phyloP scores from a whole-genome alignment of 2,888 invertebrate genomes.

The Anodontia alba region DNA sequence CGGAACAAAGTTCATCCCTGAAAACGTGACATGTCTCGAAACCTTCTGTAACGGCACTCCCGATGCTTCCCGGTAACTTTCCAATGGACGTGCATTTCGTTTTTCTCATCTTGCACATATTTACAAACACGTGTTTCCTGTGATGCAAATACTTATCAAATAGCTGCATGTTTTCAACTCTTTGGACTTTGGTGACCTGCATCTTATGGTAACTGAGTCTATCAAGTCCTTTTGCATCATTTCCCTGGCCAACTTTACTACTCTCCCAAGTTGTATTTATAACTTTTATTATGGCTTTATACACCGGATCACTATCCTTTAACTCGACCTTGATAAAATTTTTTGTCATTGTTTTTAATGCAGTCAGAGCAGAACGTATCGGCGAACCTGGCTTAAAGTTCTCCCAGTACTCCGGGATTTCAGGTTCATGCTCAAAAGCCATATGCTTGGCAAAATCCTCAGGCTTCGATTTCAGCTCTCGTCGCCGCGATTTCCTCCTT shows the following conservation, averaged over 20 bases:
- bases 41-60: constrained; percentile 25
- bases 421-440: constrained; percentile 40
- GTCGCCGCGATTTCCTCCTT: not conserved
- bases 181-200: constrained; percentile 62
- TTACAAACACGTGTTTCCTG: constrained; percentile 52
- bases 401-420: constrained; percentile 49
- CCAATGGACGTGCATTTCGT: constrained; percentile 33
- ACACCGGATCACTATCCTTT: constrained; percentile 25
- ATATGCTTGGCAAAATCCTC: constrained; percentile 48
- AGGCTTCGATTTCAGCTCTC: constrained; percentile 33
- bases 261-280: constrained; percentile 60
- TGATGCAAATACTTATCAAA: constrained; percentile 61
- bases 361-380: not conserved
- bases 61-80: constrained; percentile 22
- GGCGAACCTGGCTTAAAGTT: constrained; percentile 26
- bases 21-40: constrained; percentile 10
- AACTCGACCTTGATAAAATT: constrained; percentile 26
- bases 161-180: constrained; percentile 70
- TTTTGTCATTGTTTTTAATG: not conserved
- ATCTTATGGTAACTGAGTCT: constrained; percentile 32
- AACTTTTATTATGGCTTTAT: constrained; percentile 54
- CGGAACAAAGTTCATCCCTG: constrained; percentile 52
- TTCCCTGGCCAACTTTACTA: constrained; percentile 63
- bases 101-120: not conserved
- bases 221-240: constrained; percentile 63